A percentile compares a stretch with the other conserved stretches of the same genome.
These are phyloP conservation scores for Proisotoma minuta DNA, from an alignment of 2,888 invertebrate species.

Conservation along the genomic window DNA sequence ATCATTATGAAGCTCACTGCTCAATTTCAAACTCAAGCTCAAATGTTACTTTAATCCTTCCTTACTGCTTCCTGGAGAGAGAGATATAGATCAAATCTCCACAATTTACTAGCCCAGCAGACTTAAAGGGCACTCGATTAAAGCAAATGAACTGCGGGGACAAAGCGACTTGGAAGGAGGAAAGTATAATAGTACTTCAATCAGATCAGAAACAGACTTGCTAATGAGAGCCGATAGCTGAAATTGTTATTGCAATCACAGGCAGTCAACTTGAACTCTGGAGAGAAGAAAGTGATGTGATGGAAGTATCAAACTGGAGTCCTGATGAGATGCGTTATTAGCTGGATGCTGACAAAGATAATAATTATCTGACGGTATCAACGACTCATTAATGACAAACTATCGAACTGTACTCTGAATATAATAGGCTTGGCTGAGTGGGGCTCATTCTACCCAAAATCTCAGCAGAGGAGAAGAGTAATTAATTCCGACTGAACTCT, in stretches of 20 bases:
- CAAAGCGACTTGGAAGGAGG: neutral
- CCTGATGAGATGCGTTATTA: neutral
- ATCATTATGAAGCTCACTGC: neutral
- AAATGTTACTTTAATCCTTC: too few species aligned
- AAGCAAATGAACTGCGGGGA: too few species aligned
- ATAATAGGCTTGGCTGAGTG: too few species aligned
- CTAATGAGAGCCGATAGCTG: neutral
- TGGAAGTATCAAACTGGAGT: neutral
- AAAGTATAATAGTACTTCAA: neutral
- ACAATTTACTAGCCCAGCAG: too few species aligned
- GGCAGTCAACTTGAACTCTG: neutral
- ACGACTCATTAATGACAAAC: slow-evolving; percentile 6
- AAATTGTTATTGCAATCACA: slow-evolving; percentile 1
- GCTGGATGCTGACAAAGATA: slow-evolving; percentile 8
- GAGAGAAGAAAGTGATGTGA: neutral
- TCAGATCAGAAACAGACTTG: neutral
- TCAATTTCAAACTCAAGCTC: neutral
- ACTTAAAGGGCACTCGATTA: too few species aligned
- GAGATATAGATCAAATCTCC: too few species aligned
- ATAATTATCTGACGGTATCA: slow-evolving; percentile 12
- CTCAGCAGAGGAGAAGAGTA: neutral
- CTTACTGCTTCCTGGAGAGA: too few species aligned
- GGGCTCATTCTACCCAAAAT: too few species aligned
- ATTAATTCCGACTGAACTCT: neutral
- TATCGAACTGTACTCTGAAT: too few species aligned